Evolutionary conservation across 1,140 invertebrate genomes (phyloP).

Genomic region (Conus betulinus): DNA sequence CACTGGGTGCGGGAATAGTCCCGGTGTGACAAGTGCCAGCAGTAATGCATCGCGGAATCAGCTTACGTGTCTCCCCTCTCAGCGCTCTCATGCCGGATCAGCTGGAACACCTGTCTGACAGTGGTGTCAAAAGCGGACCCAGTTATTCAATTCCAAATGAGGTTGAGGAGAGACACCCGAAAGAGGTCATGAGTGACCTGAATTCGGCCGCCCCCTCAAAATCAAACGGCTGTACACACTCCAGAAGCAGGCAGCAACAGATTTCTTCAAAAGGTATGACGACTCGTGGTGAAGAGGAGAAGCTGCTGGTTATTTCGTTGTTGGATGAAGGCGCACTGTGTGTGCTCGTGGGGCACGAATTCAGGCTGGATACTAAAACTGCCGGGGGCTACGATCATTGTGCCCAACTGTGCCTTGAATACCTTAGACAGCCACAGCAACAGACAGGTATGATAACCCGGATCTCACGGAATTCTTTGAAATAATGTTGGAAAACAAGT

Average conservation of each 20-base stretch:
- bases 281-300: constrained; percentile 76
- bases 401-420: constrained; percentile 78
- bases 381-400: constrained; percentile 83
- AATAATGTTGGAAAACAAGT: no score
- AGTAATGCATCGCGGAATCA: constrained; percentile 78
- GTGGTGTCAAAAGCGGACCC: constrained; percentile 86
- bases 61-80: constrained; percentile 83
- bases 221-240: constrained; percentile 90
- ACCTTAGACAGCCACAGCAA: constrained; percentile 95
- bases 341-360: constrained; percentile 98
- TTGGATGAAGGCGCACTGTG: constrained; percentile 99
- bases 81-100: constrained; percentile 82
- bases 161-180: constrained; percentile 84
- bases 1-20: constrained; percentile 86
- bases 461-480: no score
- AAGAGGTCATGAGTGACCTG: constrained; percentile 77
- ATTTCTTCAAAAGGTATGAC: constrained; percentile 81
- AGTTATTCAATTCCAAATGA: constrained; percentile 93
- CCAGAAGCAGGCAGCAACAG: constrained; percentile 92
- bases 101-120: constrained; percentile 76
- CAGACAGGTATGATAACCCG: constrained; percentile 59
- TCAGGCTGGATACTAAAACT: constrained; percentile 95
- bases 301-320: constrained; percentile 84
- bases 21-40: constrained; percentile 85
- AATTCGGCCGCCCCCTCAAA: constrained; percentile 77